phyloP scores from a whole-genome alignment of 2,113 vertebrate genomes.

The Clupea harengus region DNA sequence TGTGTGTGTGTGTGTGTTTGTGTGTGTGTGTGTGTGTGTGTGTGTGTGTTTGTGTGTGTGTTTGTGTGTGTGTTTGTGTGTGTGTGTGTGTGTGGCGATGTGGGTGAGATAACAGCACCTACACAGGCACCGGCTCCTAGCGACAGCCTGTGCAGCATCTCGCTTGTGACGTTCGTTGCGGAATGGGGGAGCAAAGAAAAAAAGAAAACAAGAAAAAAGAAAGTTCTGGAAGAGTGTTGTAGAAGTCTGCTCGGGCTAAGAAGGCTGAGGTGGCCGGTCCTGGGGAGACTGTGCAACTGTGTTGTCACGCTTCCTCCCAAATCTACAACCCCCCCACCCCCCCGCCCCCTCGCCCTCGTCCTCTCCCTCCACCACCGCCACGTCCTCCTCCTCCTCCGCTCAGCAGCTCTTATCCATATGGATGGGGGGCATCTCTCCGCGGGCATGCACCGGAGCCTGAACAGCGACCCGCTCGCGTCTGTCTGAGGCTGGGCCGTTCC shows the following conservation, averaged over 20 bases:
- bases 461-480: not conserved
- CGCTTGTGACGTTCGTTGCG: not conserved
- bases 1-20: not conserved
- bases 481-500: not conserved
- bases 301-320: constrained; percentile 25
- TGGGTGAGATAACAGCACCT: constrained; percentile 35
- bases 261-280: not conserved
- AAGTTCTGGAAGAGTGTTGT: not conserved
- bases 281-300: constrained; percentile 1
- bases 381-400: not conserved
- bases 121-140: constrained; percentile 32
- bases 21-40: no score
- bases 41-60: not conserved
- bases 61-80: no score
- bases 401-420: not conserved
- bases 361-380: not conserved
- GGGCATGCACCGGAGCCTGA: not conserved
- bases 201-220: not conserved
- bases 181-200: not conserved
- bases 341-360: not conserved
- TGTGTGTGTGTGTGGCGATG: constrained; percentile 15
- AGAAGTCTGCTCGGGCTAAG: not conserved
- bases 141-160: constrained; percentile 36
- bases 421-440: constrained; percentile 8
- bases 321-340: not conserved